Evolutionary conservation across 2,797 vertebrate genomes (phyloP), one percentile per base, ranked within the genome.

Genomic region (Erethizon dorsatum): DNA sequence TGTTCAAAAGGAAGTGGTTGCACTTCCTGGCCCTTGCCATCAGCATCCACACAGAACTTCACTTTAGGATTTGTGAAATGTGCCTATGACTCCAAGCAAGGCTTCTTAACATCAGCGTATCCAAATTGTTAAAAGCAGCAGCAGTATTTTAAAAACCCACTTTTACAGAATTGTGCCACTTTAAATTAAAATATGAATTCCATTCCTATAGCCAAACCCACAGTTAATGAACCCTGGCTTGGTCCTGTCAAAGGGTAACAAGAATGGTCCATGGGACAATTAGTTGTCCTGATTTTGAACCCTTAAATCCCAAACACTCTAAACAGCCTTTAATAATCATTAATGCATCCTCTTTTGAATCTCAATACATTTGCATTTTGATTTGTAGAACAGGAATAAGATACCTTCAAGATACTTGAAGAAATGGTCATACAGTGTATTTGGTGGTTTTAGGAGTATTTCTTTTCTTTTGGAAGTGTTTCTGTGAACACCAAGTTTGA

Each of bases 1-100:
- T 84, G 33, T 84, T 93, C 91, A 33, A 87, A 92, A 95, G 61
- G 87, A 94, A 95, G 37, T 33, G 77, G 33, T 63, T 92, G 52
- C 1, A 57, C 89, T 89, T 95, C 61, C 90, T 94, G 59, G 17
- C 69, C n/a, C 37, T 83, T 26, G 59, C n/a, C 79, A 24, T 75
- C 18, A 54, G 71, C 54, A 90, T 61, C 33, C 73, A 90, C 17
- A 14, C 52, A 77, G 61, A 90, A 91, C 31, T 69, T 96, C 4
- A 17, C 41, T 88, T 69, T 77, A 91, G 78, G 37, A 88, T 54
- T 86, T 17, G n/a, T 5, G 83, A 83, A 75, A 26, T 83, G 33
- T 47, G 83, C 17, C 33, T 86, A 88, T 45, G 22, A 78, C 11
- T 80, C 6, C 0, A 37, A 54, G 12, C 5, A 88, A 92, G 52